phyloP scores from a whole-genome alignment of 2,113 vertebrate genomes.

The Nothocercus nigrocapillus region DNA sequence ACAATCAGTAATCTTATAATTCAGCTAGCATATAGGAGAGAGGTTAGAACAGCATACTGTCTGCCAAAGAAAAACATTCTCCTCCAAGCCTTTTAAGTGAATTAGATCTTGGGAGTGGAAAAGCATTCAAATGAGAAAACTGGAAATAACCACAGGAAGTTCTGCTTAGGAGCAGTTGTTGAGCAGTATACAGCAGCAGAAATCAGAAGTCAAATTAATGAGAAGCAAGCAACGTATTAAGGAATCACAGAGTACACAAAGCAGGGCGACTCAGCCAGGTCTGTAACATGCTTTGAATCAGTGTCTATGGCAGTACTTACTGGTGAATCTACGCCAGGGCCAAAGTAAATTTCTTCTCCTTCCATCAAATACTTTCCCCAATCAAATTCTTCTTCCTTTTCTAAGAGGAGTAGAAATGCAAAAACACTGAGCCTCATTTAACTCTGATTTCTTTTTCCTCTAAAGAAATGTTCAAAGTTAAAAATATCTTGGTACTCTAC shows the following conservation, averaged over 20 bases:
- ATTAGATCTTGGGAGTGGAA: background rate
- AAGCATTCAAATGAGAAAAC: background rate
- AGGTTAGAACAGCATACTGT: background rate
- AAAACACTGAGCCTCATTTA: background rate
- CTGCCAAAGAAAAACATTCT: background rate
- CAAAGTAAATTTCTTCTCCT: constrained; percentile 88
- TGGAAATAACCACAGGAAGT: background rate
- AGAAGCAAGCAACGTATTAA: background rate
- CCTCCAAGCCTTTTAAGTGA: background rate
- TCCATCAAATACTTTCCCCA: constrained; percentile 95
- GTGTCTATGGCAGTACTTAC: constrained; percentile 80
- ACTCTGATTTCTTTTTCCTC: background rate
- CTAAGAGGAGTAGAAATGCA: constrained; percentile 71
- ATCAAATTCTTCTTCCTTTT: constrained; percentile 89
- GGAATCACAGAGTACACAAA: background rate
- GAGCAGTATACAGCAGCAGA: background rate
- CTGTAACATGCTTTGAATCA: background rate
- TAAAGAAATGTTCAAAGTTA: background rate
- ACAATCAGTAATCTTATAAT: background rate
- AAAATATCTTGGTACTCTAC: background rate
- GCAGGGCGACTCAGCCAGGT: background rate
- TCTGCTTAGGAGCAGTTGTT: background rate
- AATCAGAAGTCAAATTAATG: background rate
- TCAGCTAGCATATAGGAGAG: background rate
- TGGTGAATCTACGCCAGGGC: constrained; percentile 85